These are phyloP conservation scores for Pterostichus madidus DNA, from an alignment of 2,888 invertebrate genomes.

Conservation along the genomic window DNA sequence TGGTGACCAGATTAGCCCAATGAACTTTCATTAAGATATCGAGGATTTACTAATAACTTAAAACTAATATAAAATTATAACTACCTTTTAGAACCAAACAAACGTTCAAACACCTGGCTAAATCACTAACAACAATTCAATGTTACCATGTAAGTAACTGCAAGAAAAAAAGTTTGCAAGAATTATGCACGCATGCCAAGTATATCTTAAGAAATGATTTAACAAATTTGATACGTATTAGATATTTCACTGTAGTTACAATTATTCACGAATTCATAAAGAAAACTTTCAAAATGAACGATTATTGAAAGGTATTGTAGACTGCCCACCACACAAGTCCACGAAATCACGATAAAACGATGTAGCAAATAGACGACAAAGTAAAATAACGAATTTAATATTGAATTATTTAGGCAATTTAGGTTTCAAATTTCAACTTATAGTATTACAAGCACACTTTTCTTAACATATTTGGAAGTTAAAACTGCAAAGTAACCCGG, in stretches of 20 bases:
- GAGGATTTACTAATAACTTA: conserved; percentile 23
- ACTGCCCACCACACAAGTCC: conserved; percentile 65
- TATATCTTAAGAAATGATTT: conserved; percentile 56
- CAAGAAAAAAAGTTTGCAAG: conserved; percentile 63
- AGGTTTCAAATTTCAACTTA: conserved; percentile 51
- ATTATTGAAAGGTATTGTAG: conserved; percentile 63
- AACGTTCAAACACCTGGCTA: conserved; percentile 53
- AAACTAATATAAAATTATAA: conserved; percentile 36
- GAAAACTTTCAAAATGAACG: conserved; percentile 64
- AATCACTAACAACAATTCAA: conserved; percentile 64
- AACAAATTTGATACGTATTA: conserved; percentile 55
- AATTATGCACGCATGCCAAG: conserved; percentile 65
- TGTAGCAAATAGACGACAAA: conserved; percentile 61
- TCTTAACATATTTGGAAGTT: conserved; percentile 61
- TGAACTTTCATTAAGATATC: conserved; percentile 20
- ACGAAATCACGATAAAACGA: conserved; percentile 66
- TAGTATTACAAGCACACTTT: conserved; percentile 44
- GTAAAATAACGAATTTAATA: conserved; percentile 60
- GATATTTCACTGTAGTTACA: conserved; percentile 38
- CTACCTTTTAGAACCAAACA: conserved; percentile 48
- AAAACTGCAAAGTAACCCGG: conserved; percentile 73
- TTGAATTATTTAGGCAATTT: conserved; percentile 39
- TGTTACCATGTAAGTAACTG: conserved; percentile 63
- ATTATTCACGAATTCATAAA: conserved; percentile 55
- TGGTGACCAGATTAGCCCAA: conserved; percentile 32